Evolutionary conservation across 1,140 invertebrate species (phyloP), one percentile per base, ranked within the genome.

Genomic region (Anastrepha ludens): DNA sequence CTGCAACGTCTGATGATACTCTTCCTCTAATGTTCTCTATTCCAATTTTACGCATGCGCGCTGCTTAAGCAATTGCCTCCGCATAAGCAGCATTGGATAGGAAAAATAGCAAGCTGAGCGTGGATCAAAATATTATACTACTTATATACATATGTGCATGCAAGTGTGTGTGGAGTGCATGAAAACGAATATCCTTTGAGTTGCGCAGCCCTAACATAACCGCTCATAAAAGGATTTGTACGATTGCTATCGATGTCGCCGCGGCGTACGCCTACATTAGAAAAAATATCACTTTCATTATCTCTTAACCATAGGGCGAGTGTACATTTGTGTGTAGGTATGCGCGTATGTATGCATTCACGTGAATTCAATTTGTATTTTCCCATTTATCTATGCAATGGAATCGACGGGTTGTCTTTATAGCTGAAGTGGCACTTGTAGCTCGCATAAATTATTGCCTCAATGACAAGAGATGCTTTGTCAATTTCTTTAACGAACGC

Each of bases 221-320:
- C 39, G 44, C 39, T 59, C n/a, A 59, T 85, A 85, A 85, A 85
- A 85, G 81, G 81, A 85, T 85, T 85, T 85, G 7, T 85, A 29
- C 81, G 81, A 85, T 85, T 11, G 81, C 81, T 85, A 85, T 85
- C 81, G 9, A 29, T 58, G 81, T 85, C 29, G 58, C 81, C 50
- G 81, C 81, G 81, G 3, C 29, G 3, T 58, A 85, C 81, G 47
- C 81, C 81, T 85, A 39, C 81, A 85, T 15, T 8, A 15, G 11
- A 44, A 47, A 7, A 41, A 44, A 74, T 47, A 74, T 74, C 67
- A 74, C 67, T 74, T 74, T 74, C 67, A 74, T 74, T 74, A 74
- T 44, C 11, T 8, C 39, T 4, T 47, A 44, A 74, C 67, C 47
- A 74, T 74, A 13, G 3, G 29, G 29, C 39, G 29, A 39, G 5